These are phyloP conservation scores for Mesoclemmys tuberculata DNA, from an alignment of 2,113 vertebrate genomes.

Conservation along the genomic window DNA sequence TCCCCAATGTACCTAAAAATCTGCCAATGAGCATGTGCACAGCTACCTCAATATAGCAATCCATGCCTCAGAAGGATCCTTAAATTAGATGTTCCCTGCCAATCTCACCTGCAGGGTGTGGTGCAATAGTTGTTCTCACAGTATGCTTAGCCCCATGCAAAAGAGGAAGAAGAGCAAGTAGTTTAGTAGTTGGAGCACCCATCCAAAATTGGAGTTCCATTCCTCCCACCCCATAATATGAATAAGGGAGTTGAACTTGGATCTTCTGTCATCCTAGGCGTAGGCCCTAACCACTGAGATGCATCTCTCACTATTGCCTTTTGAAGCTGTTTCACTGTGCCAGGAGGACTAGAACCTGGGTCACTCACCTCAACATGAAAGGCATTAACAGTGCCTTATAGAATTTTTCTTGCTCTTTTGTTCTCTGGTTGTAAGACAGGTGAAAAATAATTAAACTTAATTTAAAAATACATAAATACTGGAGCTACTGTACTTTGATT, in stretches of 20 bases:
- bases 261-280: not conserved
- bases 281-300: not conserved
- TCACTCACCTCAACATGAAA: not conserved
- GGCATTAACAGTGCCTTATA: not conserved
- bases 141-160: too few species aligned
- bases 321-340: too few species aligned
- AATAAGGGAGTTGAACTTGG: not conserved
- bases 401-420: not conserved
- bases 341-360: too few species aligned
- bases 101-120: not conserved
- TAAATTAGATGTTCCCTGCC: not conserved
- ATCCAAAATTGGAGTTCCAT: not conserved
- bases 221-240: not conserved
- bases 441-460: not conserved
- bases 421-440: not conserved
- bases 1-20: not conserved
- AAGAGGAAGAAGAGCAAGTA: too few species aligned
- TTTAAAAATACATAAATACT: not conserved
- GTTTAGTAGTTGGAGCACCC: not conserved
- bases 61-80: not conserved
- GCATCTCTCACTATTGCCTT: not conserved
- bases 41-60: not conserved
- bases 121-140: not conserved
- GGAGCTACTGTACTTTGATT: not conserved
- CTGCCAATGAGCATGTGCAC: not conserved